A percentile compares a stretch with the other conserved stretches of the same genome.
These are phyloP conservation scores for Rhinoraja longicauda DNA, from an alignment of 2,797 vertebrate genomes.

Conservation along the genomic window DNA sequence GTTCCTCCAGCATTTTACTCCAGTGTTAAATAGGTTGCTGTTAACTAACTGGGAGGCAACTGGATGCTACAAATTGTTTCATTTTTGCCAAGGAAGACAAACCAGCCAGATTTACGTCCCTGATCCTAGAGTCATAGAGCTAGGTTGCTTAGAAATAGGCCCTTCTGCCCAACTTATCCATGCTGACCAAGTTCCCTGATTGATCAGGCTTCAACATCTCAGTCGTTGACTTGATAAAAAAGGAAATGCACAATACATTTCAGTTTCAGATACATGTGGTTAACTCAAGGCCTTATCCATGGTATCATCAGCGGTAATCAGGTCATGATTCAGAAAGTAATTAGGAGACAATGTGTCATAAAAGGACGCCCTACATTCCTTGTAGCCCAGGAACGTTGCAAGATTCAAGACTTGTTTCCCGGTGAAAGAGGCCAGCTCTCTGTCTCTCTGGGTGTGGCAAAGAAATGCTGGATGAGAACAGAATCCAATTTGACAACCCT, in stretches of 20 bases:
- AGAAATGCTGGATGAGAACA: not conserved
- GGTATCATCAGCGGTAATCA: not conserved
- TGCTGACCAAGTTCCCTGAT: no score
- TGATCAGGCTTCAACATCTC: not conserved
- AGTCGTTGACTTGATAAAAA: not conserved
- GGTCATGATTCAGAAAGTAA: not conserved
- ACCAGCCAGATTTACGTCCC: not conserved
- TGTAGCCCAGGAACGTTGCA: not conserved
- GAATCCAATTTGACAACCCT: not conserved
- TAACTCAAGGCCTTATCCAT: conserved; percentile 15
- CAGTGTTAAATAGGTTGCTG: not conserved
- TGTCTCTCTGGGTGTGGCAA: not conserved
- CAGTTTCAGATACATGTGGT: not conserved
- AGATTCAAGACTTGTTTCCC: not conserved
- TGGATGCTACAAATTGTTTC: not conserved
- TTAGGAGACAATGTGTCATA: not conserved
- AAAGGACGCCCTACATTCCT: no score
- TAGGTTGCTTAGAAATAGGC: no score
- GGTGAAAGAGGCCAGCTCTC: not conserved
- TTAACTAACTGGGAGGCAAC: not conserved
- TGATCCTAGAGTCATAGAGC: no score
- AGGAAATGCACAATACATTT: not conserved
- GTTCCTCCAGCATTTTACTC: not conserved
- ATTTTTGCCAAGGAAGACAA: not conserved
- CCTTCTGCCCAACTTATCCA: no score